Conservation (phyloP, 2,797 vertebrate genomes). For the Cottoperca gobio region DNA sequence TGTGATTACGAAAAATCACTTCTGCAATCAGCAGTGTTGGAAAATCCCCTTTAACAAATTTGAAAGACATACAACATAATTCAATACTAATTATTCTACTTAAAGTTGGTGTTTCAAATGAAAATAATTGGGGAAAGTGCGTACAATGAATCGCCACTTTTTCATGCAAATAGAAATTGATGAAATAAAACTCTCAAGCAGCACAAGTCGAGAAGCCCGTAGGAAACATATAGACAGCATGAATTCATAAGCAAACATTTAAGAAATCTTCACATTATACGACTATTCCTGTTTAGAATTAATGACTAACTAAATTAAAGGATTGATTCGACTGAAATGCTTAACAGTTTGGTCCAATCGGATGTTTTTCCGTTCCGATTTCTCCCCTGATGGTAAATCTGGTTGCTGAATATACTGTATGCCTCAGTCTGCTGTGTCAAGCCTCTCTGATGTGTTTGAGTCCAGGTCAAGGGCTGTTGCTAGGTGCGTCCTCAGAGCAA, state of each 20-base stretch:
- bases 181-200: background rate
- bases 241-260: background rate
- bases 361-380: background rate
- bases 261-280: background rate
- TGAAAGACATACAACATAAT: background rate
- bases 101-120: background rate
- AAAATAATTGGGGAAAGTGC: background rate
- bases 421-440: conserved; percentile 30
- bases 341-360: background rate
- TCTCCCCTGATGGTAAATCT: conserved; percentile 25
- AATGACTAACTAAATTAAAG: background rate
- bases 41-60: background rate
- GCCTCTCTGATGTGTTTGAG: conserved; percentile 51
- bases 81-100: background rate
- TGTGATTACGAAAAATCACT: background rate
- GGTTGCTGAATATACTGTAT: conserved; percentile 12
- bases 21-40: background rate
- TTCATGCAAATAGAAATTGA: background rate
- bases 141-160: background rate
- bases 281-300: background rate
- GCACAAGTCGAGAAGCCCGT: background rate
- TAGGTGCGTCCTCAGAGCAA: conserved; percentile 38
- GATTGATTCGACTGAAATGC: background rate
- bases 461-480: conserved; percentile 64
- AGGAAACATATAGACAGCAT: background rate